Evolutionary conservation across 2,888 invertebrate species (phyloP).

Genomic region (Drosophila picticornis): DNA sequence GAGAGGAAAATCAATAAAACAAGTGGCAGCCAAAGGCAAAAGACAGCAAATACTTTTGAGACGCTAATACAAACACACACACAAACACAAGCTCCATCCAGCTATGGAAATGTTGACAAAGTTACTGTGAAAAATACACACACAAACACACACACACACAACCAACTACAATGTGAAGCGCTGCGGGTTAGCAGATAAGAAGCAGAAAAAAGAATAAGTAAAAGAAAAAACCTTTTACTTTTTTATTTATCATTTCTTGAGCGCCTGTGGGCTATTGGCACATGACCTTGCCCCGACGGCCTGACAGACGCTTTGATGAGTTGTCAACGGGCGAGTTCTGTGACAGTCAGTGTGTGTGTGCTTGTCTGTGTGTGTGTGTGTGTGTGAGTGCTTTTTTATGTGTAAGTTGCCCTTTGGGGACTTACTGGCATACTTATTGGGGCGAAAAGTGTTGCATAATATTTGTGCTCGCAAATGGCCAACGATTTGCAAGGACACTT

Average conservation of each 20-base stretch:
- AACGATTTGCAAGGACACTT: slow-evolving; percentile 57
- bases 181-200: slow-evolving; percentile 45
- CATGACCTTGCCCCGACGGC: slow-evolving; percentile 65
- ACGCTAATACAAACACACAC: slow-evolving; percentile 14
- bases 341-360: slow-evolving; percentile 10
- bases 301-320: slow-evolving; percentile 66
- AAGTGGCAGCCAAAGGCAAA: slow-evolving; percentile 36
- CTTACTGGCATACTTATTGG: slow-evolving; percentile 67
- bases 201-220: slow-evolving; percentile 3
- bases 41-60: slow-evolving; percentile 46
- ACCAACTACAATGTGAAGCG: slow-evolving; percentile 20
- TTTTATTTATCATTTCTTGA: slow-evolving; percentile 52
- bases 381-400: slow-evolving; percentile 5
- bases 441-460: slow-evolving; percentile 77
- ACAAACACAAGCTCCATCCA: background rate
- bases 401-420: slow-evolving; percentile 52
- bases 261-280: slow-evolving; percentile 70
- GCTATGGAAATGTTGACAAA: slow-evolving; percentile 56
- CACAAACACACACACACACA: slow-evolving; percentile 26
- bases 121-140: slow-evolving; percentile 41
- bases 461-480: slow-evolving; percentile 65
- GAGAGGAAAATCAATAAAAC: slow-evolving; percentile 61
- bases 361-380: slow-evolving; percentile 11
- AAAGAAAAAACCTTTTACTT: slow-evolving; percentile 40
- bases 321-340: slow-evolving; percentile 64